Conservation (phyloP, 37 sponge, comb jelly and placozoan species). For the Agelas oroides region DNA sequence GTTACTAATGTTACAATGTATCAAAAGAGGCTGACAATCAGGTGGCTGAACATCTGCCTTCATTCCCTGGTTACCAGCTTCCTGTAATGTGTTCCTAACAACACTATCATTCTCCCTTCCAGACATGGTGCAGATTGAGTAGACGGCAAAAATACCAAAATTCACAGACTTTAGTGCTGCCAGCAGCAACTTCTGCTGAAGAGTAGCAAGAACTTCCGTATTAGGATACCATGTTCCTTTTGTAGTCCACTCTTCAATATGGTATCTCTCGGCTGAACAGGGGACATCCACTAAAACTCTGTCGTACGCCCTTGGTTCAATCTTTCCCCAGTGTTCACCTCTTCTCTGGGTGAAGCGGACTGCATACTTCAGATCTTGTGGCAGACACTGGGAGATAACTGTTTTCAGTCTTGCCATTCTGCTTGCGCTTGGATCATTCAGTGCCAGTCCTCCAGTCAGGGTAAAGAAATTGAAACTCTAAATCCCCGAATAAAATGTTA, state of each 20-base stretch:
- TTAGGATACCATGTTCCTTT: neutral
- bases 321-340: constrained; percentile 34
- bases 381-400: constrained; percentile 13
- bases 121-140: constrained; percentile 36
- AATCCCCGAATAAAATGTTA: no score
- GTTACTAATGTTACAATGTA: neutral
- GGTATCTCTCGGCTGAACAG: constrained; percentile 32
- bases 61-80: constrained; percentile 1
- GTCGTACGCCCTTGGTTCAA: constrained; percentile 5
- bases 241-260: constrained; percentile 1
- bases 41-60: neutral
- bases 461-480: constrained; percentile 1
- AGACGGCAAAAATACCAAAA: constrained; percentile 1
- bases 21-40: neutral
- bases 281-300: constrained; percentile 31
- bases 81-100: neutral
- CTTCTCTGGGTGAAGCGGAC: constrained; percentile 27
- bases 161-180: constrained; percentile 9
- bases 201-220: neutral
- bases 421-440: constrained; percentile 6
- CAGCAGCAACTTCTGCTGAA: constrained; percentile 15
- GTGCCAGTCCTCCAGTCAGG: constrained; percentile 5
- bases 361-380: neutral
- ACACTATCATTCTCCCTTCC: constrained; percentile 25
- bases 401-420: constrained; percentile 16